A percentile compares a stretch with the other conserved stretches of the same genome.
Conservation (phyloP, 2,888 invertebrate genomes). For the Parelbella ahira region DNA sequence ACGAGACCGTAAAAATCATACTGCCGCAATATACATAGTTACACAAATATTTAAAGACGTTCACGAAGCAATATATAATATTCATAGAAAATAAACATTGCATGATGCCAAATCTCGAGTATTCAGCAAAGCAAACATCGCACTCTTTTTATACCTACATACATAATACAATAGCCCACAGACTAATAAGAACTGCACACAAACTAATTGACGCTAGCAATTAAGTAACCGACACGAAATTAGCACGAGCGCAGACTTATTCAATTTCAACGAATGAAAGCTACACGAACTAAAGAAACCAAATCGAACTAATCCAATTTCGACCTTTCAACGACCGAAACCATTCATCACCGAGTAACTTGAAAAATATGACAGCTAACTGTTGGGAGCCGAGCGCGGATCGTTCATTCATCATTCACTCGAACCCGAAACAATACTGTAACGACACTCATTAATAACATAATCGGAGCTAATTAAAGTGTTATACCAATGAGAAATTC, state of each 20-base stretch:
- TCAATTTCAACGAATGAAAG: constrained; percentile 8
- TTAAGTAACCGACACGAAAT: constrained; percentile 12
- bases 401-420: constrained; percentile 37
- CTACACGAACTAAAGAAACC: constrained; percentile 34
- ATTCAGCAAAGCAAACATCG: too few relatives aligned
- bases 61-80: too few relatives aligned
- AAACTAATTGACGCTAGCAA: constrained; percentile 4
- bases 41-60: too few relatives aligned
- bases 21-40: too few relatives aligned
- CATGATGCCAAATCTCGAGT: too few relatives aligned
- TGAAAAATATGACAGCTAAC: constrained; percentile 56
- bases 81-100: too few relatives aligned
- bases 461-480: constrained; percentile 60
- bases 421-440: constrained; percentile 41
- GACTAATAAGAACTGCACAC: constrained; percentile 4
- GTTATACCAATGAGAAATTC: constrained; percentile 66
- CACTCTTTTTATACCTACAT: too few relatives aligned
- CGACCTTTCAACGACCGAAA: constrained; percentile 50
- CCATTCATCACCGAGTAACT: constrained; percentile 62
- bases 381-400: constrained; percentile 33
- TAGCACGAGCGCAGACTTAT: constrained; percentile 20
- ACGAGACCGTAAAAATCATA: too few relatives aligned
- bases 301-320: constrained; percentile 52
- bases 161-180: too few relatives aligned
- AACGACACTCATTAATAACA: constrained; percentile 48